Evolutionary conservation across 2,888 invertebrate genomes (phyloP).

Genomic region (Xestia ashworthii): DNA sequence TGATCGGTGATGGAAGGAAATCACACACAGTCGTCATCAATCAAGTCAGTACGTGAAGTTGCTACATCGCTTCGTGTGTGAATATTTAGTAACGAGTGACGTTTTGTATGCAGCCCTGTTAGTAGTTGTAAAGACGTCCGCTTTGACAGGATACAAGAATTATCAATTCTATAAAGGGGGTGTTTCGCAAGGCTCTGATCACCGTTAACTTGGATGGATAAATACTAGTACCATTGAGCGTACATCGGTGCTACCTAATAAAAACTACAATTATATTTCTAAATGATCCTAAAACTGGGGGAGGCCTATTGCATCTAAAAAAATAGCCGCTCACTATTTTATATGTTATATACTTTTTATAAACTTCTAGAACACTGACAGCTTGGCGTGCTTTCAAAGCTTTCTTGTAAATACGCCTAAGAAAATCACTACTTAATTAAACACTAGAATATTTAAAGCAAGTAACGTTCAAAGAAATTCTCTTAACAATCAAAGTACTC

Average conservation of each 20-base stretch:
- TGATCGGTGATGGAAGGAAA: slow-evolving; percentile 21
- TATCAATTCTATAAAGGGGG: not conserved
- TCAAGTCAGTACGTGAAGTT: not conserved
- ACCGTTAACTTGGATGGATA: not conserved
- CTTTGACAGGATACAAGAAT: not conserved
- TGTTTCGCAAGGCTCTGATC: not conserved
- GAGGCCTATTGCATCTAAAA: not conserved
- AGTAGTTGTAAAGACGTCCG: not conserved
- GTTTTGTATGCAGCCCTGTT: not conserved
- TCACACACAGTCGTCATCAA: slow-evolving; percentile 2
- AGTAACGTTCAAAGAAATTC: not conserved
- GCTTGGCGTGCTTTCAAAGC: slow-evolving; percentile 3
- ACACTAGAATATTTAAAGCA: not conserved
- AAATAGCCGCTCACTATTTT: not conserved
- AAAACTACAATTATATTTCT: not conserved
- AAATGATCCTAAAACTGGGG: not conserved
- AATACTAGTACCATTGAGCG: not conserved
- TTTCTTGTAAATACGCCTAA: not conserved
- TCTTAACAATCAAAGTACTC: not conserved
- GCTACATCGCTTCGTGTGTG: not conserved
- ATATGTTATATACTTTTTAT: not conserved
- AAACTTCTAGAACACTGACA: not conserved
- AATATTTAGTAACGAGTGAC: not conserved
- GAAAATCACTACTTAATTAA: not conserved
- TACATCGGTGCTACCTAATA: not conserved